A percentile compares a stretch with the other conserved stretches of the same genome.
Conservation (phyloP, 2,797 vertebrate species). For the Tarsius wallacei region DNA sequence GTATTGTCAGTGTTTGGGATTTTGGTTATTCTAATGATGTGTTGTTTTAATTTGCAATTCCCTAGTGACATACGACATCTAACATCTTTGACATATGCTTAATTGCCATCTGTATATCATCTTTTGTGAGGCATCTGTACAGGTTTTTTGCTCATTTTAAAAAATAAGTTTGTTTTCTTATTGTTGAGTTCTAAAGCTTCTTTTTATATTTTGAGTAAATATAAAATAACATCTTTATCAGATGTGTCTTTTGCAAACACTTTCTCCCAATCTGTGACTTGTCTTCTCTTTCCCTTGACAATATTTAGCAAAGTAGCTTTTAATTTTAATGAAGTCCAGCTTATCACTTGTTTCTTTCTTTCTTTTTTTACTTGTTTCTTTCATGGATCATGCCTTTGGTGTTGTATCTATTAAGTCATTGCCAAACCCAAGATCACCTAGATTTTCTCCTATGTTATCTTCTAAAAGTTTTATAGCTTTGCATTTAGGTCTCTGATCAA, state of each 20-base stretch:
- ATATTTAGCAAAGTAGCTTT: background rate
- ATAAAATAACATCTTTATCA: background rate
- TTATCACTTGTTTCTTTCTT: background rate
- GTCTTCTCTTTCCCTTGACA: background rate
- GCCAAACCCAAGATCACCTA: background rate
- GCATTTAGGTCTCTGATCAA: background rate
- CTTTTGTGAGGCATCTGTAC: background rate
- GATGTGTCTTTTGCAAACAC: background rate
- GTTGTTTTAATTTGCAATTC: background rate
- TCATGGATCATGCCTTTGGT: background rate
- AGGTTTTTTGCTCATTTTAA: background rate
- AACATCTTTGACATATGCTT: background rate
- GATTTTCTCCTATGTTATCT: background rate
- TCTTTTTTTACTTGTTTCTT: background rate
- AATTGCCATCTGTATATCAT: background rate
- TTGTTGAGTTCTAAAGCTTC: background rate
- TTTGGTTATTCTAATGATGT: background rate
- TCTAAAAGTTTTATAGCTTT: background rate
- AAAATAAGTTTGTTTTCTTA: background rate
- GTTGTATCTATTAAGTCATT: background rate
- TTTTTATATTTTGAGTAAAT: background rate
- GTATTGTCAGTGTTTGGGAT: background rate
- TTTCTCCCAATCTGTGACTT: background rate
- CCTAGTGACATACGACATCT: background rate
- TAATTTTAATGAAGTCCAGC: background rate